Base-by-base conservation (phyloP, 2,888 invertebrate genomes). In the Physocephala rufipes region DNA sequence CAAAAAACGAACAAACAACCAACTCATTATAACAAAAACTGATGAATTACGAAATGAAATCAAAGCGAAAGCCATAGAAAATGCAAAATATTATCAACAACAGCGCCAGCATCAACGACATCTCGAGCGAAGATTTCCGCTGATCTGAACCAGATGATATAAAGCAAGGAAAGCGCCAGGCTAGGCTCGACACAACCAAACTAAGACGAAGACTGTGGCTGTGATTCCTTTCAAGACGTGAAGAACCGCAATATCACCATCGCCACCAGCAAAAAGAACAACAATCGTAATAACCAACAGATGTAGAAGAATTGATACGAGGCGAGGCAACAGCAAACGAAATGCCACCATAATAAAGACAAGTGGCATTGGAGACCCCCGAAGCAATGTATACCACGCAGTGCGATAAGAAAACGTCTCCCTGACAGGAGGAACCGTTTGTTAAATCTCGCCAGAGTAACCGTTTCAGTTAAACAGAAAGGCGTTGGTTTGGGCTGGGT, bases 151-250 rank as follows among this genome's bases (percentile, higher is more conserved):
- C 15, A n/a, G 58, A 24, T 49, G 63, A 70, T 70, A 64, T 58
- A 58, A 21, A 28, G 64, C 63, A 64, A 70, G 55, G 70, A 70
- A 70, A 70, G 70, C 70, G 70, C 70, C 70, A 70, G 63, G 70
- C 36, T 9, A 36, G 9, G 36, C 5, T 9, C 5, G 9, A 9
- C 4, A 9, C 36, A 9, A 36, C n/a, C n/a, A 36, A 9, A 9
- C 36, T 7, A 36, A 36, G 36, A 9, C 16, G 47, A 55, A 47
- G 24, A 47, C n/a, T n/a, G n/a, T 58, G 58, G 43, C 55, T 26
- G 63, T n/a, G 47, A 63, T 43, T 63, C 45, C 58, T 55, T 36
- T 67, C 43, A 43, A 24, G 28, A 64, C 47, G 9, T 7, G 36
- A 36, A 9, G 36, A 9, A 7, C 9, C 36, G 45, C 58, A 64